These are phyloP conservation scores for Hemicentrotus pulcherrimus DNA, from an alignment of 35 echinoderm and acorn worm species.

Conservation along the genomic window DNA sequence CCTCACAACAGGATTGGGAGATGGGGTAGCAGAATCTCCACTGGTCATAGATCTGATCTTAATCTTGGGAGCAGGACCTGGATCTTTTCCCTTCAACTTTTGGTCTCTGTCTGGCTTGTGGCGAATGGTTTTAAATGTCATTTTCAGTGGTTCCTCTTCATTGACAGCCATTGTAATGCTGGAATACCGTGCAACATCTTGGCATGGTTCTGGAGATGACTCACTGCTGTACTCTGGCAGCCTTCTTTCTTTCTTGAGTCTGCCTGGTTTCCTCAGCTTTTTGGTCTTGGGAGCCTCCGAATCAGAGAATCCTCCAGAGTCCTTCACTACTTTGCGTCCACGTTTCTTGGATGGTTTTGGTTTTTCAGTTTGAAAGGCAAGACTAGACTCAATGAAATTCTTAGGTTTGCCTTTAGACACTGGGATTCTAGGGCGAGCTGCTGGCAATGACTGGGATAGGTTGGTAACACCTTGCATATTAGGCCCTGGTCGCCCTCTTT, in stretches of 20 bases:
- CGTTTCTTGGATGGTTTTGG: constrained; percentile 59
- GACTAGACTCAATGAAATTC: constrained; percentile 67
- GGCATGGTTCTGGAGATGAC: constrained; percentile 72
- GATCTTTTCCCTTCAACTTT: constrained; percentile 68
- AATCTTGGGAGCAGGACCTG: constrained; percentile 63
- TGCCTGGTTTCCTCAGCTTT: constrained; percentile 45
- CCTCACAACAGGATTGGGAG: constrained; percentile 5
- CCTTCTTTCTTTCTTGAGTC: constrained; percentile 60
- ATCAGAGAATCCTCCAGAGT: constrained; percentile 51
- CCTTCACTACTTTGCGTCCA: constrained; percentile 52
- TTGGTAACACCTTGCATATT: constrained; percentile 48
- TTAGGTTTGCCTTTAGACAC: constrained; percentile 90
- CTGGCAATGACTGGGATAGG: constrained; percentile 33
- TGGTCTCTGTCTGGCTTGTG: constrained; percentile 52
- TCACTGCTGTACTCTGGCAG: constrained; percentile 57
- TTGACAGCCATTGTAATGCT: constrained; percentile 55
- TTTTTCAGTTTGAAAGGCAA: constrained; percentile 56
- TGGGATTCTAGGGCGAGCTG: constrained; percentile 21
- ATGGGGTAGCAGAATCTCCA: constrained; percentile 36
- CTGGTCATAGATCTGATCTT: constrained; percentile 71
- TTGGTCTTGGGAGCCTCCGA: constrained; percentile 65
- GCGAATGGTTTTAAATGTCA: constrained; percentile 69
- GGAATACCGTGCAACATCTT: constrained; percentile 52
- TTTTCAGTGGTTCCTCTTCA: constrained; percentile 76
- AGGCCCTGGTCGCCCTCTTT: not conserved